Base-by-base conservation (phyloP, 2,888 invertebrate genomes). In the Chrysolina americana region DNA sequence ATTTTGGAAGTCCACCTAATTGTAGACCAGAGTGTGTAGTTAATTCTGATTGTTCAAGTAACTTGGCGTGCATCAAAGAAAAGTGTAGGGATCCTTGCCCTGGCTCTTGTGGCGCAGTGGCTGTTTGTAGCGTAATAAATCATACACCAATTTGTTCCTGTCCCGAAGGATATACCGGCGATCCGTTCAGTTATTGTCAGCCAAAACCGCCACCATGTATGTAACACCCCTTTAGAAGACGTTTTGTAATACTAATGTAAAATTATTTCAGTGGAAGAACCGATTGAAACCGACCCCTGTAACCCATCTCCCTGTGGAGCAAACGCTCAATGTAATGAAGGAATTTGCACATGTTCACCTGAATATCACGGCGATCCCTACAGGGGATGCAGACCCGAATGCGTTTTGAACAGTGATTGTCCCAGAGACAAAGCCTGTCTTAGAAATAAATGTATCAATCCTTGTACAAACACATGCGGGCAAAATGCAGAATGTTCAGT, bases 401-500 rank as follows among this genome's bases (percentile, higher is more conserved):
- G 94, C 87, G 89, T 91, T 5, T 88, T 92, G 5, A 93, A 92
- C 85, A 90, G 91, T 59, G 94, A 94, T 84, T 94, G 94, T 86
- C 86, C 91, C 6, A 88, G 91, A 71, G 90, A 92, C 82, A 91
- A 89, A 83, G 93, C 94, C 53, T 95, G 95, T 87, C 90, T 93
- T 28, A 91, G 91, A 83, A 92, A 92, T 86, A 93, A 92, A 83
- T 95, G 95, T 84, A 85, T 90, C 19, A 92, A 95, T 87, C 94
- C 94, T 17, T 95, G 94, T 83, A 91, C 90, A 76, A 94, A 92
- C 82, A 92, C 92, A 23, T 95, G 95, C 87, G 94, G 94, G 10
- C 85, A 90, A 70, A 91, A 91, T 80, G 94, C 94, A 13, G 87
- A 91, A 77, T 95, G 95, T 82, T 91, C 92, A 84, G 94, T 94